Evolutionary conservation across 2,113 vertebrate genomes (phyloP), one percentile per base, ranked within the genome.

Genomic region (Carlito syrichta): DNA sequence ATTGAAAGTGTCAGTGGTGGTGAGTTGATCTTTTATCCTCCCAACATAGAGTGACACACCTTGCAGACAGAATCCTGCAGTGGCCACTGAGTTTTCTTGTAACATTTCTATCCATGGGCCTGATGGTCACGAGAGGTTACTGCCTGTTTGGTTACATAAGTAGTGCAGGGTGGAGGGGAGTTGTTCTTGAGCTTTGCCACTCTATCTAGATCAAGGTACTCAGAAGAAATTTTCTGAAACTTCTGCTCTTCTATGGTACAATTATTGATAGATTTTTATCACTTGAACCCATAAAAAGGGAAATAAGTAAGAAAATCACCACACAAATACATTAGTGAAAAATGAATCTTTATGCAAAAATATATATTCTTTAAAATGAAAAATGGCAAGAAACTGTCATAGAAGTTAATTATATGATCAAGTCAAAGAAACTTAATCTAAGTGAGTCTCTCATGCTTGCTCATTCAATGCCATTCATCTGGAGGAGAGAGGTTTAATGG

Each of bases 161-260:
- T 3, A 27, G 27, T 1, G 2, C n/a, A n/a, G 35, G 2, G 0
- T 17, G 32, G 10, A 5, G 32, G 27, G n/a, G n/a, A n/a, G n/a
- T n/a, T n/a, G 8, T 8, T 8, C 77, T 27, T 4, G 52, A 63
- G 60, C 30, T 60, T 30, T 6, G 0, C 13, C 16, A 1, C 45
- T 40, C 22, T 13, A 0, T 20, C 23, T 9, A 12, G 52, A 38
- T 30, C 35, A 20, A 25, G n/a, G 3, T 8, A 12, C 43, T 60
- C 14, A 27, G 52, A 54, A 14, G 52, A 14, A n/a, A 19, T 8
- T n/a, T 35, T 27, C 58, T 30, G 35, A 13, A 45, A 83, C 35
- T 32, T 3, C 25, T 45, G 45, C 40, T n/a, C 17, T 12, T 66
- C 23, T 20, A 12, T 2, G 22, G 6, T 30, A 25, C 12, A 58